phyloP scores from a whole-genome alignment of 2,888 invertebrate species.

The Pandemis cinnamomeana region DNA sequence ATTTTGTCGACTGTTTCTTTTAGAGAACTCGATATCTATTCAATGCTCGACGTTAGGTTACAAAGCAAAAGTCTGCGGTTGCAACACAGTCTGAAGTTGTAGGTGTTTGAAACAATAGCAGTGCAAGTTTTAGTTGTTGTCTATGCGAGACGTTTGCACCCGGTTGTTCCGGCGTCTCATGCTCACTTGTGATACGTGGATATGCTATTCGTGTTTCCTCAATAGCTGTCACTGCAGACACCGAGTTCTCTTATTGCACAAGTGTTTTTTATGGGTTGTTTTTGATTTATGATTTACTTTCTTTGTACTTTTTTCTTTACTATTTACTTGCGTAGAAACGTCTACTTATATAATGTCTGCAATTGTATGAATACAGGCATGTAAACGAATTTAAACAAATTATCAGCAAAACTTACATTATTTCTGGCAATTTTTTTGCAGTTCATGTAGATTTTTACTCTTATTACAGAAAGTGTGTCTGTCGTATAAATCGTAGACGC shows the following conservation, averaged over 20 bases:
- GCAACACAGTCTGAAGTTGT: conserved; percentile 13
- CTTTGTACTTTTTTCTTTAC: neutral
- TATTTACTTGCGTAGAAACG: neutral
- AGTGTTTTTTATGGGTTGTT: neutral
- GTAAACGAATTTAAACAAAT: neutral
- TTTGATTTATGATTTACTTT: neutral
- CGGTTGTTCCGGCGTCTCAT: conserved; percentile 21
- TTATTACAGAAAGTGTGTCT: too few relatives aligned
- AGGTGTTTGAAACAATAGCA: conserved; percentile 36
- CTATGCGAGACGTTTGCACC: conserved; percentile 21
- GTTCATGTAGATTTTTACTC: too few relatives aligned
- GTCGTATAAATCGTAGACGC: too few relatives aligned
- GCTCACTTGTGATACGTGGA: conserved; percentile 16
- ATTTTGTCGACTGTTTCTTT: conserved; percentile 45
- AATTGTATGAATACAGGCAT: too few relatives aligned
- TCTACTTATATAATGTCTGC: too few relatives aligned
- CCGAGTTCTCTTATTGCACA: conserved; percentile 13
- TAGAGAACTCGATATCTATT: conserved; percentile 1
- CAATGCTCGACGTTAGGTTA: neutral
- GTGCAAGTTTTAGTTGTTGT: conserved; percentile 28
- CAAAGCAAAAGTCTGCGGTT: conserved; percentile 14
- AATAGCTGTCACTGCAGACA: conserved; percentile 14
- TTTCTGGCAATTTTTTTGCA: neutral
- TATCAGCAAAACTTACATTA: neutral
- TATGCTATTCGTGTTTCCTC: conserved; percentile 26